Percentiles rank a stretch among this genome's conserved stretches.
Conservation (phyloP, 2,113 vertebrate species). For the Cavia aperea region DNA sequence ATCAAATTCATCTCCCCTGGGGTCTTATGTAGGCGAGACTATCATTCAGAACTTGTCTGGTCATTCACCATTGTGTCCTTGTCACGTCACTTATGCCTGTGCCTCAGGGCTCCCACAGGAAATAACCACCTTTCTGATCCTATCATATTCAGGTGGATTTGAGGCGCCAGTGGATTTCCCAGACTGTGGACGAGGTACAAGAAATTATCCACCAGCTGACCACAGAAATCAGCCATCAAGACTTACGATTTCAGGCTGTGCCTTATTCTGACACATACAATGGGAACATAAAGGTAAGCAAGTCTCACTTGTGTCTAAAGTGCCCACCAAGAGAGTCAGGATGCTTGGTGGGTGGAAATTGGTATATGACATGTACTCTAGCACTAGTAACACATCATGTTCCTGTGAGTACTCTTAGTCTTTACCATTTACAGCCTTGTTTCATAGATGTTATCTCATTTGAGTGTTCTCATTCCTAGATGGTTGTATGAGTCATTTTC, state of each 20-base stretch:
- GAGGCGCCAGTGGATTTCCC: conserved; percentile 75
- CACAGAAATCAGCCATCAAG: conserved; percentile 79
- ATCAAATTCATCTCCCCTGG: not conserved
- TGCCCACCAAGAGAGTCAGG: not conserved
- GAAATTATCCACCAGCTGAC: conserved; percentile 79
- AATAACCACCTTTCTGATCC: not conserved
- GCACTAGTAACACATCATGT: not conserved
- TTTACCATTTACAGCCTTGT: not conserved
- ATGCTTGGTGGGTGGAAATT: rapidly evolving
- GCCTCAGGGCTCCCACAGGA: rapidly evolving
- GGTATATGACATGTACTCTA: not conserved
- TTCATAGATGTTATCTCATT: not conserved
- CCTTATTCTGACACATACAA: conserved; percentile 79
- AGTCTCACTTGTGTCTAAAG: too few species aligned
- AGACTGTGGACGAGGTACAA: conserved; percentile 81
- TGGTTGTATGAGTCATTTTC: not conserved
- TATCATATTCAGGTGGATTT: conserved; percentile 73
- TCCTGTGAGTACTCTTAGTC: not conserved
- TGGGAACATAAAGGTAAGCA: conserved; percentile 79
- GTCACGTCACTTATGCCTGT: rapidly evolving
- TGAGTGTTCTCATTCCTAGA: too few species aligned
- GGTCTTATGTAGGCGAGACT: not conserved
- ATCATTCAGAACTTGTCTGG: not conserved
- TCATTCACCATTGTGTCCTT: too few species aligned
- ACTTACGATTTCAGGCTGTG: conserved; percentile 81